Conservation (phyloP, 2,113 vertebrate species). For the Alaudala cheleensis region DNA sequence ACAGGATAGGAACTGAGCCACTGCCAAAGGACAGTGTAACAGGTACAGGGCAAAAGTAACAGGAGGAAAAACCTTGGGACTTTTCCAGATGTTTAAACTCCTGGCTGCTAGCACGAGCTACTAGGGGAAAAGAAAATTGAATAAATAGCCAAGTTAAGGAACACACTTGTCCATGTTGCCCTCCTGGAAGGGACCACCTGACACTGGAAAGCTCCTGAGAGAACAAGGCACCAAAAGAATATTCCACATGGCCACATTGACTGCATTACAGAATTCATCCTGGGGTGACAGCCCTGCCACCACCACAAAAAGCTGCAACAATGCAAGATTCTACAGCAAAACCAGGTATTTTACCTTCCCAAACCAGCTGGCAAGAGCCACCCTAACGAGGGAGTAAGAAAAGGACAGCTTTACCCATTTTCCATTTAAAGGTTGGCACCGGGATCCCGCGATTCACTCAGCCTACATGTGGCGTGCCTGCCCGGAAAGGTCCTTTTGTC, state of each 20-base stretch:
- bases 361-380: neutral
- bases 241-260: accelerated
- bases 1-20: neutral
- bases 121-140: neutral
- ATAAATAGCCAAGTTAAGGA: accelerated
- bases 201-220: neutral
- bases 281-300: neutral
- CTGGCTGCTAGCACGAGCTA: neutral
- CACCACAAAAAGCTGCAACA: neutral
- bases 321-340: neutral
- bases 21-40: neutral
- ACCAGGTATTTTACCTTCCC: accelerated
- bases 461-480: neutral
- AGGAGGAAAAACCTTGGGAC: neutral
- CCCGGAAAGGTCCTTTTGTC: neutral
- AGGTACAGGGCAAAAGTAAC: neutral
- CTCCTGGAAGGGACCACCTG: accelerated
- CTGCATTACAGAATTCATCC: too few species aligned
- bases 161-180: accelerated
- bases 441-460: neutral
- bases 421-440: conserved; percentile 17
- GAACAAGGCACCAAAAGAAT: neutral
- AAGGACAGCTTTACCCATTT: conserved; percentile 37
- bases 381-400: neutral
- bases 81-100: neutral